Evolutionary conservation across 2,797 vertebrate species (phyloP), one percentile per base, ranked within the genome.

Genomic region (Notolabrus celidotus): DNA sequence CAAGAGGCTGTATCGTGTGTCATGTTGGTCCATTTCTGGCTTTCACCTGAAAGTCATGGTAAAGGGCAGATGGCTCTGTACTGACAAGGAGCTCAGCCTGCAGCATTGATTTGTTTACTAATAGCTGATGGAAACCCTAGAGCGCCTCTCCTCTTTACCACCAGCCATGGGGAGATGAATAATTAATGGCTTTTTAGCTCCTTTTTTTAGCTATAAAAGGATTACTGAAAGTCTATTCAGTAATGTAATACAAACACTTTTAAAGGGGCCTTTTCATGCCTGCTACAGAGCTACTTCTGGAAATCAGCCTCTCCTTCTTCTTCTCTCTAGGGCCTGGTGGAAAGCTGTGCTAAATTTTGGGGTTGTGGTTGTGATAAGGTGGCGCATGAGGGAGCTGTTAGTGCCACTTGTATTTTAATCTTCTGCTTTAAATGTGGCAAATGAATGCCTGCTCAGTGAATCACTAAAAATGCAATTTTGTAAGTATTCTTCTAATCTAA

Each of bases 31-130:
- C 82, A 67, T 80, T 79, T 78, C 68, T 79, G 79, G 79, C 79
- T 73, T 84, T 59, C 60, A 56, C 64, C 74, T 92, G 84, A 92
- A 92, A 92, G 92, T 93, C 91, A 90, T 58, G 81, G 80, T 82
- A 91, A 92, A 92, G 90, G 89, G 90, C 92, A 92, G 84, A 89
- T 89, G 85, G 86, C 84, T 90, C 86, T 82, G 80, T 84, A 86
- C 88, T 86, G 85, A 91, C 88, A 91, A 84, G 82, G 59, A 83
- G 83, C 88, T 91, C 85, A 88, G 88, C 83, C 91, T 88, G 83
- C 90, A 86, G 84, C 93, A 94, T 95, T 93, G 93, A 95, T 95
- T 93, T 95, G 94, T 95, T 95, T 95, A 93, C 93, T 94, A 94
- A 94, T 93, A 94, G 93, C 90, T 87, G 89, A 90, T 92, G 92